Percentiles rank a stretch among this genome's conserved stretches.
Conservation (phyloP, 2,888 invertebrate species). For the Macrophya annulata region DNA sequence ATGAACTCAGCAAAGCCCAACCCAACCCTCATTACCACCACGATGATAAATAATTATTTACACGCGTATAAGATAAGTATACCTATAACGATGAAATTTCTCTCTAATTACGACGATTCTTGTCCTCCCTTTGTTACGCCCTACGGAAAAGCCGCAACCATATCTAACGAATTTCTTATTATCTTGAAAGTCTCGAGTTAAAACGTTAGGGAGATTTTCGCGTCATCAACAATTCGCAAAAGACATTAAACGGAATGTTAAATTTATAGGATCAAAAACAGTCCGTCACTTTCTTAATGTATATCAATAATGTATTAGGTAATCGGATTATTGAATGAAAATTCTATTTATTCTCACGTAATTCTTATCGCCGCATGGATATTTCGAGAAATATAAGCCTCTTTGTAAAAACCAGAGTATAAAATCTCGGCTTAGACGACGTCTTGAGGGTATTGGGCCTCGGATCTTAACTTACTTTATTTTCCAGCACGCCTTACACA, state of each 20-base stretch:
- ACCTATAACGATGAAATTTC: background rate
- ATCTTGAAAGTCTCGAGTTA: background rate
- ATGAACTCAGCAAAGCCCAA: background rate
- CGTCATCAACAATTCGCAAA: background rate
- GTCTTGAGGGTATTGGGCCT: slow-evolving; percentile 29
- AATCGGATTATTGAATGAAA: too few relatives aligned
- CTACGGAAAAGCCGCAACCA: background rate
- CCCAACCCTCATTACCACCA: background rate
- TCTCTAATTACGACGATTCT: slow-evolving; percentile 3
- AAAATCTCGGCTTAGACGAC: background rate
- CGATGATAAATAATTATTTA: slow-evolving; percentile 2
- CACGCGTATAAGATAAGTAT: background rate
- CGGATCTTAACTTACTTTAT: slow-evolving; percentile 38
- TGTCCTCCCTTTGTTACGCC: background rate
- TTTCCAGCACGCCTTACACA: slow-evolving; percentile 19
- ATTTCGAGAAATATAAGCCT: slow-evolving; percentile 32
- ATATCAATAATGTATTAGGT: background rate
- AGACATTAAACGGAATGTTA: background rate
- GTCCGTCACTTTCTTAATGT: background rate
- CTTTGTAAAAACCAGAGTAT: background rate
- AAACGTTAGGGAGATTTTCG: background rate
- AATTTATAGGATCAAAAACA: background rate
- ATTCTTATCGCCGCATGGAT: background rate
- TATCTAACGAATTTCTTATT: background rate
- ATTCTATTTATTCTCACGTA: too few relatives aligned